Base-by-base conservation (phyloP, 2,888 invertebrate genomes). In the Pelosia muscerda region DNA sequence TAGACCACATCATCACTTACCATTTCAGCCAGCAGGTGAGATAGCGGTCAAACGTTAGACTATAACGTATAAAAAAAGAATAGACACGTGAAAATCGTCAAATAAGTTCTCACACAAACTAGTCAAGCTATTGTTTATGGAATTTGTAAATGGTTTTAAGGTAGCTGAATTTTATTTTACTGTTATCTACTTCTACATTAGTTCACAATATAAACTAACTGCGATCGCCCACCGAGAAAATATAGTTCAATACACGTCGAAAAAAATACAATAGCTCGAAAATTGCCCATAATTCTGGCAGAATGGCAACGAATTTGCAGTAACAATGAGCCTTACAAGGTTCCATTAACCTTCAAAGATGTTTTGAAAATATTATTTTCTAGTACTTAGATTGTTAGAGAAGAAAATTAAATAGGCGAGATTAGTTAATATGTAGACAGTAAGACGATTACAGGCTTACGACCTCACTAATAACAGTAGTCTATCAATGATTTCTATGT, bases 351-450 rank as follows among this genome's bases (percentile, higher is more conserved):
- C 68, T 68, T 68, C 65, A 42, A 65, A 59, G 49, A 70, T 66
- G 69, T 68, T 67, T 71, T 71, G 73, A 71, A 65, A 71, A 66
- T 67, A 69, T 53, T 57, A 70, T 61, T 59, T 71, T 69, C 66
- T 67, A 26, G 49, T 65, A n/a, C n/a, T n/a, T n/a, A 25, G 49
- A 60, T 61, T 22, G 66, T 28, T 66, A 9, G 5, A 26, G 38
- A 63, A 26, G 38, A 63, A 66, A 78, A 78, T 78, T 78, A 78
- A 78, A 73, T 63, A 23, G 74, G 68, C 76, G 72, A 69, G 74
- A 67, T 56, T 56, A 5, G 56, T 60, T 73, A 49, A 77, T 73
- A 73, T 71, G 75, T 68, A 67, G 58, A 65, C 65, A 19, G 31
- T 66, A 65, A 61, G 72, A 69, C 67, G 62, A 69, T 72, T 71